Percentiles rank a stretch among this genome's conserved stretches.
phyloP scores from a whole-genome alignment of 2,797 vertebrate species.

The Argyrosomus regius region DNA sequence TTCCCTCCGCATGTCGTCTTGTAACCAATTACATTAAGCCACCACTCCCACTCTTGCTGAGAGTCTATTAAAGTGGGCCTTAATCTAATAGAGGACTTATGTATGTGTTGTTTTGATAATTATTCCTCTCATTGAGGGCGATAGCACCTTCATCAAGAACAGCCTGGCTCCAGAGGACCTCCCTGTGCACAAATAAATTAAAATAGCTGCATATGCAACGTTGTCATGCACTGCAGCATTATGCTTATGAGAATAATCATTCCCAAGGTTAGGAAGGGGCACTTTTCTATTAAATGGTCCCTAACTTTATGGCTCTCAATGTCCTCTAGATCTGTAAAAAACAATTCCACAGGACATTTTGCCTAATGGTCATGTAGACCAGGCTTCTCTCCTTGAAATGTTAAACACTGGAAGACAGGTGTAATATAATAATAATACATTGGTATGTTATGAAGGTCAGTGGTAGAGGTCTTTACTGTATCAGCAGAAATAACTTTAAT shows the following conservation, averaged over 20 bases:
- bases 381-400: conserved; percentile 30
- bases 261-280: conserved; percentile 51
- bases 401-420: conserved; percentile 26
- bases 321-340: conserved; percentile 24
- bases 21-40: conserved; percentile 81
- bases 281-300: conserved; percentile 63
- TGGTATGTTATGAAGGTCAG: conserved; percentile 38
- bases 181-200: conserved; percentile 72
- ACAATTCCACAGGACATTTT: conserved; percentile 48
- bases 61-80: conserved; percentile 79
- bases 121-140: conserved; percentile 80
- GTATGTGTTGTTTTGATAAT: conserved; percentile 82
- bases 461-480: neutral
- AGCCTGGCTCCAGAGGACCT: conserved; percentile 59
- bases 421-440: neutral
- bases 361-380: conserved; percentile 27
- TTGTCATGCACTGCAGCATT: conserved; percentile 51
- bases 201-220: conserved; percentile 60
- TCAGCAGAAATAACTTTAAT: conserved; percentile 25
- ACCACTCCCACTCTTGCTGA: conserved; percentile 69
- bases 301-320: conserved; percentile 53
- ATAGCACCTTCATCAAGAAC: conserved; percentile 81
- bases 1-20: conserved; percentile 63
- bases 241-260: conserved; percentile 58
- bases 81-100: conserved; percentile 81